These are phyloP conservation scores for Muscina levida DNA, from an alignment of 2,888 invertebrate species.

Conservation along the genomic window DNA sequence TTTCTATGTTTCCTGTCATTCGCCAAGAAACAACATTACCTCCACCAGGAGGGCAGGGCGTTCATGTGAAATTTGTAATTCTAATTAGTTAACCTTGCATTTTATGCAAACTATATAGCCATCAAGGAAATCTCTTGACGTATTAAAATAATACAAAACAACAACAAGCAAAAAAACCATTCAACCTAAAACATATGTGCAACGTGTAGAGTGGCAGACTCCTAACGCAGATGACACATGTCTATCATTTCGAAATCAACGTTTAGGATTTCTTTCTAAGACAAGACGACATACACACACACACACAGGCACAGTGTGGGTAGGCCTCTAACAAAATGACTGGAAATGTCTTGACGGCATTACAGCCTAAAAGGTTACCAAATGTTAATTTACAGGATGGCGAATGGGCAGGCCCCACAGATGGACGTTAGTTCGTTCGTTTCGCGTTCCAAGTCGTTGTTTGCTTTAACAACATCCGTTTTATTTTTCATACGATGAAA, in stretches of 20 bases:
- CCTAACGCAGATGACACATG: slow-evolving; percentile 62
- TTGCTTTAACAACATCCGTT: slow-evolving; percentile 35
- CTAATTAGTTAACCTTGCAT: slow-evolving; percentile 49
- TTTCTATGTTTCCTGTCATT: slow-evolving; percentile 8
- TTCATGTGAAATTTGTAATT: slow-evolving; percentile 61
- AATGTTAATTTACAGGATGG: slow-evolving; percentile 24
- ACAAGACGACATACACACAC: slow-evolving; percentile 31
- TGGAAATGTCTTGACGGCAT: slow-evolving; percentile 3
- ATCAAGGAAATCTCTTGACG: background rate
- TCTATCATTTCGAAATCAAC: slow-evolving; percentile 39
- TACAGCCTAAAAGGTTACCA: background rate
- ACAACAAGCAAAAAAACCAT: slow-evolving; percentile 9
- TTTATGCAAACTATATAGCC: background rate
- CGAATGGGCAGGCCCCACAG: background rate
- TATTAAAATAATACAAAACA: slow-evolving; percentile 20
- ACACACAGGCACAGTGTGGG: background rate
- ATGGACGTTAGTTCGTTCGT: background rate
- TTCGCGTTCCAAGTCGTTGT: background rate
- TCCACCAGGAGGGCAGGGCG: too few relatives aligned
- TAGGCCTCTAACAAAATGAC: slow-evolving; percentile 11
- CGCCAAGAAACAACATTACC: too few relatives aligned
- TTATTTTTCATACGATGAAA: slow-evolving; percentile 29
- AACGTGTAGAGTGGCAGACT: slow-evolving; percentile 51
- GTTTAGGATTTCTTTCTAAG: slow-evolving; percentile 22
- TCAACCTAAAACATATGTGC: background rate